Percentiles rank a stretch among this genome's conserved stretches.
These are phyloP conservation scores for Coryphaenoides rupestris DNA, from an alignment of 2,113 vertebrate genomes.

Conservation along the genomic window DNA sequence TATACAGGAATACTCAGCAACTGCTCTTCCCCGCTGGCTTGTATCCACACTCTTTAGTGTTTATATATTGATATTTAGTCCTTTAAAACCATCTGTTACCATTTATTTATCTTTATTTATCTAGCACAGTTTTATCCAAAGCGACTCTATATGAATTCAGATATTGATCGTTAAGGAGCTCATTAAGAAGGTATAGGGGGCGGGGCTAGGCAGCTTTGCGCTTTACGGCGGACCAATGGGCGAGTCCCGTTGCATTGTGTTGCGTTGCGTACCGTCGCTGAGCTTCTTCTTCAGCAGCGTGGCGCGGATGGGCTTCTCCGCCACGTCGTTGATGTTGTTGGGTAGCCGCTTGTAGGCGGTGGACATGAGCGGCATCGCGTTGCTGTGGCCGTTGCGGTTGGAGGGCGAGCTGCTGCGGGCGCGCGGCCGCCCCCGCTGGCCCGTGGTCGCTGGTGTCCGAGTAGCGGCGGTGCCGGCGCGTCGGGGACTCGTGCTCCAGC, in stretches of 20 bases:
- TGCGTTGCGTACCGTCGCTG: constrained; percentile 78
- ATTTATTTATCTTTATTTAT: too few relatives aligned
- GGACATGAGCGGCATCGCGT: constrained; percentile 77
- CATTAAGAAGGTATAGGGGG: too few relatives aligned
- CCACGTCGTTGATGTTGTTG: constrained; percentile 53
- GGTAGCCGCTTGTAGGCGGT: constrained; percentile 87
- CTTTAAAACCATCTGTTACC: too few relatives aligned
- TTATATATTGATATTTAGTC: too few relatives aligned
- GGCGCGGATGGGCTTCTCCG: constrained; percentile 75
- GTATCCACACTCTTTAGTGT: too few relatives aligned
- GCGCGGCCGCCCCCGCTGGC: constrained; percentile 42
- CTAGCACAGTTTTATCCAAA: too few relatives aligned
- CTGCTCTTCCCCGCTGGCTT: too few relatives aligned
- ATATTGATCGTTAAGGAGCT: too few relatives aligned
- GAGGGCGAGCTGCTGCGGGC: constrained; percentile 64
- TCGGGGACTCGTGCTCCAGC: constrained; percentile 51
- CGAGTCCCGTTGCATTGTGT: neutral
- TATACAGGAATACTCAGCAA: too few relatives aligned
- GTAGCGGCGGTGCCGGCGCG: constrained; percentile 46
- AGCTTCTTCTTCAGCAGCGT: constrained; percentile 80
- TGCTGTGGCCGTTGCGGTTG: constrained; percentile 60
- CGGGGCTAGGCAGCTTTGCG: too few relatives aligned
- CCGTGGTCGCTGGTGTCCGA: constrained; percentile 81
- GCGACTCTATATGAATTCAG: too few relatives aligned
- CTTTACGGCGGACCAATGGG: too few relatives aligned